These are phyloP conservation scores for Patella ulyssiponensis DNA, from an alignment of 2,888 invertebrate species.

Conservation along the genomic window DNA sequence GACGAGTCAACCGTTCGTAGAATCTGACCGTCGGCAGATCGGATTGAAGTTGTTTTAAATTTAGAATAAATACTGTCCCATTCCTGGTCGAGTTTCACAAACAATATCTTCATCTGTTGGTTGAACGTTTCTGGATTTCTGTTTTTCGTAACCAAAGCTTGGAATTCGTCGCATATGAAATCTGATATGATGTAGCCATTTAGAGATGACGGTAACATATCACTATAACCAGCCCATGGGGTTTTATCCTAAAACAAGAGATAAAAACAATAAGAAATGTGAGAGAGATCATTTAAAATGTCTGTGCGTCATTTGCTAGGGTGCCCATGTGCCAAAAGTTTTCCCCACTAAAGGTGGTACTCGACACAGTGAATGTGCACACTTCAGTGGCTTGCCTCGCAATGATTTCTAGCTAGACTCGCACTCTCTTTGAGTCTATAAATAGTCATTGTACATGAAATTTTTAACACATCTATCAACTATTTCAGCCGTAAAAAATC, in stretches of 20 bases:
- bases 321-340: no score
- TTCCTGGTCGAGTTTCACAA: slow-evolving; percentile 21
- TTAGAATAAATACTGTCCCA: slow-evolving; percentile 51
- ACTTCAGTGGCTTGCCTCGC: no score
- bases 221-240: slow-evolving; percentile 55
- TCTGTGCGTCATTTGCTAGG: no score
- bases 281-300: no score
- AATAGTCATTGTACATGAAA: no score
- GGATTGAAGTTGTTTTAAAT: slow-evolving; percentile 40
- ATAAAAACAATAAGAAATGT: no score
- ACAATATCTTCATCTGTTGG: slow-evolving; percentile 55
- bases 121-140: slow-evolving; percentile 15
- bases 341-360: no score
- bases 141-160: slow-evolving; percentile 48
- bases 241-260: slow-evolving; percentile 46
- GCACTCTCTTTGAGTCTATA: no score
- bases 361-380: no score
- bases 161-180: slow-evolving; percentile 59
- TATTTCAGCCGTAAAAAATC: no score
- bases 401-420: no score
- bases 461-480: no score
- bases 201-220: slow-evolving; percentile 46
- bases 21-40: slow-evolving; percentile 38
- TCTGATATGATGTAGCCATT: slow-evolving; percentile 54
- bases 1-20: slow-evolving; percentile 55